These are phyloP conservation scores for Drymodes brunneopygia DNA, from an alignment of 2,113 vertebrate species.

Conservation along the genomic window DNA sequence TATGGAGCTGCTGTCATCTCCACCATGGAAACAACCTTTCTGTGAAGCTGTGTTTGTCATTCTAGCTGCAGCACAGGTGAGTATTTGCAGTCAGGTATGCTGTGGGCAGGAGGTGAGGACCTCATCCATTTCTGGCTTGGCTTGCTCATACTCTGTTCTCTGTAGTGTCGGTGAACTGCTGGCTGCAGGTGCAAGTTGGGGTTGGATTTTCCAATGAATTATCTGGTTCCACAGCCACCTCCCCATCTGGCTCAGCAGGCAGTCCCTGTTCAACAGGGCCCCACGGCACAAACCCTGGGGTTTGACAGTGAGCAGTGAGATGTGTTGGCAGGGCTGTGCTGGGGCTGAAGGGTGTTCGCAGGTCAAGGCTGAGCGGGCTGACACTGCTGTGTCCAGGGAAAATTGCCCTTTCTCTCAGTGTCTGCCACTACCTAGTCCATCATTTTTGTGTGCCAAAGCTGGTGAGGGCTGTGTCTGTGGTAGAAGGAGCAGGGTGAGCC, in stretches of 20 bases:
- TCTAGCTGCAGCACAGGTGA: not conserved
- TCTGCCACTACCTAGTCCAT: not conserved
- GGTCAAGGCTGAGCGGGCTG: not conserved
- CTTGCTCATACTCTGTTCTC: not conserved
- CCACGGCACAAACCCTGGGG: accelerated
- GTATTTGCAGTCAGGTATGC: not conserved
- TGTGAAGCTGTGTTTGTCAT: not conserved
- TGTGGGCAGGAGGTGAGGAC: not conserved
- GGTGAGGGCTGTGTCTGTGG: not conserved
- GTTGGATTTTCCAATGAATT: not conserved
- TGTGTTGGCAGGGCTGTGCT: not conserved
- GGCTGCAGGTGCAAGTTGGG: not conserved
- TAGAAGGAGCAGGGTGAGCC: not conserved
- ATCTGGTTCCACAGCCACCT: not conserved
- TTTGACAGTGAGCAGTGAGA: not conserved
- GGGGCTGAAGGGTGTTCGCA: not conserved
- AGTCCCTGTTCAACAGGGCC: not conserved
- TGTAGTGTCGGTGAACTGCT: not conserved
- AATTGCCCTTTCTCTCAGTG: not conserved
- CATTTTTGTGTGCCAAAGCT: not conserved
- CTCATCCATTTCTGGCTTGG: not conserved
- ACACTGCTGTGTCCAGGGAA: not conserved
- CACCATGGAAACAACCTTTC: not conserved
- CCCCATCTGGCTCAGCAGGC: not conserved
- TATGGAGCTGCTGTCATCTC: not conserved